Conservation (phyloP, 2,888 invertebrate species). For the Dilophus febrilis region DNA sequence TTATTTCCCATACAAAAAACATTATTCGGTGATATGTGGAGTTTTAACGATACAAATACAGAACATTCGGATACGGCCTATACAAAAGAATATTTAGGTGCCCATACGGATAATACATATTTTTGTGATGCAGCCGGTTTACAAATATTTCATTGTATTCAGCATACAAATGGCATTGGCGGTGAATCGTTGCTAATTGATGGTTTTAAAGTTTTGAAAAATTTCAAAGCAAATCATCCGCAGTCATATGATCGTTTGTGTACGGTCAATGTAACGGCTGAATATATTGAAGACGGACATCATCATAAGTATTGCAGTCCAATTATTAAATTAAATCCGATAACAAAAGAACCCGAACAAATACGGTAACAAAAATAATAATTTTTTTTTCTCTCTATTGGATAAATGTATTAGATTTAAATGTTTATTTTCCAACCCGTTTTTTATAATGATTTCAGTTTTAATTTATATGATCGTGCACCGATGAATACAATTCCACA, state of each 20-base stretch:
- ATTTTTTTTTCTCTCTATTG: background rate
- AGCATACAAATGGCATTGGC: slow-evolving; percentile 36
- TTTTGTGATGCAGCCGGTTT: slow-evolving; percentile 55
- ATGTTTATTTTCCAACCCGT: slow-evolving; percentile 1
- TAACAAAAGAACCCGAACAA: slow-evolving; percentile 39
- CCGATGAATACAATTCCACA: slow-evolving; percentile 37
- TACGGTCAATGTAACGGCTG: slow-evolving; percentile 38
- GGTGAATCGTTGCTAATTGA: slow-evolving; percentile 61
- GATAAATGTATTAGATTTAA: no score
- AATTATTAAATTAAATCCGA: slow-evolving; percentile 37
- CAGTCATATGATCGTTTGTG: slow-evolving; percentile 41
- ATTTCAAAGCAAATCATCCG: slow-evolving; percentile 35
- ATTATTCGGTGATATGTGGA: slow-evolving; percentile 59
- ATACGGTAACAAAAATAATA: slow-evolving; percentile 30
- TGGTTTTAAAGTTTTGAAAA: slow-evolving; percentile 47
- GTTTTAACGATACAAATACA: slow-evolving; percentile 35
- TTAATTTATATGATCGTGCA: slow-evolving; percentile 58
- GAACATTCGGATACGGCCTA: slow-evolving; percentile 59
- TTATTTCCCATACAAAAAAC: slow-evolving; percentile 50
- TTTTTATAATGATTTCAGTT: slow-evolving; percentile 23
- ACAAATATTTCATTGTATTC: slow-evolving; percentile 42
- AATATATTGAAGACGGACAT: slow-evolving; percentile 45
- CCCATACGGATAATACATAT: slow-evolving; percentile 66
- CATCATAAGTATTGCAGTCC: slow-evolving; percentile 40
- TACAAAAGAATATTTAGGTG: slow-evolving; percentile 43